Percentiles rank a stretch among this genome's conserved stretches.
Conservation (phyloP, 2,113 vertebrate genomes). For the Myotis yumanensis region DNA sequence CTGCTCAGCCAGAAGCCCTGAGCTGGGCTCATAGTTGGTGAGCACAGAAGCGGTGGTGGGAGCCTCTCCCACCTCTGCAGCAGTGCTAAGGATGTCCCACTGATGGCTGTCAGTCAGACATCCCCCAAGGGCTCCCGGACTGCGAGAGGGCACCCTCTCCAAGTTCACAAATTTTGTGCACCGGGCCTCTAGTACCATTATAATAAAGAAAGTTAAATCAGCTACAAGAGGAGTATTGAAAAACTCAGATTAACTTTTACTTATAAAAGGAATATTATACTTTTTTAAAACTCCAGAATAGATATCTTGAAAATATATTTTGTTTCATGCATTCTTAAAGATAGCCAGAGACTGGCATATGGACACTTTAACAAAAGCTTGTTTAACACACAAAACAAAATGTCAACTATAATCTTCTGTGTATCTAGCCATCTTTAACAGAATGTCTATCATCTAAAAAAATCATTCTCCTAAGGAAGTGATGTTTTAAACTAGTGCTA, state of each 20-base stretch:
- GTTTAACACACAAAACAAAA: background rate
- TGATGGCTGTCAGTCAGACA: no score
- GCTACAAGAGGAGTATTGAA: background rate
- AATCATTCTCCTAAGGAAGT: background rate
- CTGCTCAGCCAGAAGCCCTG: no score
- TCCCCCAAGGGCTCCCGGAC: no score
- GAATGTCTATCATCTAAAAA: background rate
- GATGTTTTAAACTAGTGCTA: background rate
- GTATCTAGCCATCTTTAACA: background rate
- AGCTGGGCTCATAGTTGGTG: no score
- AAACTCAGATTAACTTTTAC: background rate
- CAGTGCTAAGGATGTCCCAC: no score
- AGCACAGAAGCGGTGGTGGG: no score
- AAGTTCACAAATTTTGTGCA: no score
- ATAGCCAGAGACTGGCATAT: background rate
- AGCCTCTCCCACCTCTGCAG: no score
- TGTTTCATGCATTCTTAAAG: background rate
- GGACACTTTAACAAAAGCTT: background rate
- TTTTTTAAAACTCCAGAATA: background rate
- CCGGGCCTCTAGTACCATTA: background rate
- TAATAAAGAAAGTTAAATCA: constrained; percentile 11
- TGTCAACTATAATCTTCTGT: background rate
- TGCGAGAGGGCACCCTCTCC: no score
- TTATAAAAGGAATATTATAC: background rate
- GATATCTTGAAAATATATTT: background rate